Percentiles rank a stretch among this genome's conserved stretches.
These are phyloP conservation scores for Quiscalus mexicanus DNA, from an alignment of 2,113 vertebrate genomes.

Conservation along the genomic window DNA sequence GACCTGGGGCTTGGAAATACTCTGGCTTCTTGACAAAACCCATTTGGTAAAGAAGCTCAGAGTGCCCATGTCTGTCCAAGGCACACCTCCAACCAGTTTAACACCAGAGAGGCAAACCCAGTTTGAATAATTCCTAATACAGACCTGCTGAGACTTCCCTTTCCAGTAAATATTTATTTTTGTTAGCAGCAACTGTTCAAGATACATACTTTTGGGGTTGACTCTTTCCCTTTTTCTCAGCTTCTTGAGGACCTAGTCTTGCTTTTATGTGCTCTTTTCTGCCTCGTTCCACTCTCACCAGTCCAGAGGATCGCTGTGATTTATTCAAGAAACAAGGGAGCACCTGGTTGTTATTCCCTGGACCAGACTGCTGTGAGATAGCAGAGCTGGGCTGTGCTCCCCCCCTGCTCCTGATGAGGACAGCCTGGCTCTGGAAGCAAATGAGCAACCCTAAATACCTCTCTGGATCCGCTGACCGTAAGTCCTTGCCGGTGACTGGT, in stretches of 20 bases:
- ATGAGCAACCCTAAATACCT: constrained; percentile 42
- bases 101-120: not conserved
- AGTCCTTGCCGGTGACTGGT: constrained; percentile 58
- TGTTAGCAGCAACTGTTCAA: not conserved
- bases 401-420: not conserved
- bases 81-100: not conserved
- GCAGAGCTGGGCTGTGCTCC: not conserved
- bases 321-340: not conserved
- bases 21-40: constrained; percentile 19
- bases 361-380: not conserved
- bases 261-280: not conserved
- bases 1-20: constrained; percentile 27
- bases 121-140: not conserved
- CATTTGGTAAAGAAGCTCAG: not conserved
- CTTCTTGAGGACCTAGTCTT: not conserved
- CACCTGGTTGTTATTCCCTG: not conserved
- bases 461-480: not conserved
- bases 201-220: not conserved
- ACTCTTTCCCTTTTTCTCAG: not conserved
- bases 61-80: not conserved
- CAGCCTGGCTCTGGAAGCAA: constrained; percentile 28
- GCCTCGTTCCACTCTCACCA: not conserved
- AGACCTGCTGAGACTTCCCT: not conserved
- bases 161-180: not conserved
- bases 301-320: not conserved